A percentile compares a stretch with the other conserved stretches of the same genome.
These are phyloP conservation scores for Rallus limicola DNA, from an alignment of 2,113 vertebrate species.

Conservation along the genomic window DNA sequence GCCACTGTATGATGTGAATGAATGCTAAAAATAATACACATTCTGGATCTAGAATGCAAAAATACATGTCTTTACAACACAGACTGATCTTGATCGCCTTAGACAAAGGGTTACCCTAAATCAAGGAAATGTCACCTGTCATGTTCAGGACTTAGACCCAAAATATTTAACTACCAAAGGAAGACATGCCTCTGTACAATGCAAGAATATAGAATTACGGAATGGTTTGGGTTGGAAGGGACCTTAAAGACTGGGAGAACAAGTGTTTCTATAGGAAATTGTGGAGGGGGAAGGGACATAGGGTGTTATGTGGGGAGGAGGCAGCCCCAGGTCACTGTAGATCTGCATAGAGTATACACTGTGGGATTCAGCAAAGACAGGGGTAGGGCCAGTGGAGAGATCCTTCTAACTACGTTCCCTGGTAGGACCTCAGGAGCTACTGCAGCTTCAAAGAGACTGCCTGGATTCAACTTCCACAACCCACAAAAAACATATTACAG, in stretches of 20 bases:
- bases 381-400: neutral
- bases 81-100: neutral
- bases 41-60: neutral
- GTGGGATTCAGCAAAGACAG: neutral
- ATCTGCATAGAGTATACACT: rapidly evolving
- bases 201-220: neutral
- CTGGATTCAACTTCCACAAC: neutral
- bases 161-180: neutral
- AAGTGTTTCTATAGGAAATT: neutral
- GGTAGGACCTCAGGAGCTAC: neutral
- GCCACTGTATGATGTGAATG: neutral
- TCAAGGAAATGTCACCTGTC: neutral
- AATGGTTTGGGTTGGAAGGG: no score
- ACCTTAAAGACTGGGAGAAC: neutral
- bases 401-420: neutral
- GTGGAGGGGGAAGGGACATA: rapidly evolving
- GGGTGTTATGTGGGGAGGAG: neutral
- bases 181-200: neutral
- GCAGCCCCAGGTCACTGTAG: neutral
- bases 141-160: neutral
- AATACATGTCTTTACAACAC: neutral
- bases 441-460: neutral
- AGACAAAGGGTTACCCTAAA: neutral
- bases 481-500: neutral
- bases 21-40: conserved; percentile 5